These are phyloP conservation scores for Sturnus vulgaris DNA, from an alignment of 2,113 vertebrate species.

Conservation along the genomic window DNA sequence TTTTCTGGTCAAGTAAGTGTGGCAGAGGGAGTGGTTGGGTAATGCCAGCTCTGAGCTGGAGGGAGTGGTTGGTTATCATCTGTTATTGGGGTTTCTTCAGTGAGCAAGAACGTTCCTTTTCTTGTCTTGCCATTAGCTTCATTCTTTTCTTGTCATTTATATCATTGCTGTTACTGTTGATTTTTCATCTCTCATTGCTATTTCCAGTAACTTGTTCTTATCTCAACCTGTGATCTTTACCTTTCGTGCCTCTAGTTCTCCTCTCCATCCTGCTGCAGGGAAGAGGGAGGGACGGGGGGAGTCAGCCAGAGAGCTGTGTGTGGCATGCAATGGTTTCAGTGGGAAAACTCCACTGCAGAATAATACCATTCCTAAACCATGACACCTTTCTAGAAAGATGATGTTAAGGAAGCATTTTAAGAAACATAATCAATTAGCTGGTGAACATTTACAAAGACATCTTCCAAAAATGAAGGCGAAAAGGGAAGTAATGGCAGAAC, in stretches of 20 bases:
- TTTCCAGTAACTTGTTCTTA: not conserved
- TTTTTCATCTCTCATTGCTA: not conserved
- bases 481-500: not conserved
- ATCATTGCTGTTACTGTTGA: not conserved
- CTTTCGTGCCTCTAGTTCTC: not conserved
- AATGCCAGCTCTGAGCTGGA: rapidly evolving
- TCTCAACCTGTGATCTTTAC: not conserved
- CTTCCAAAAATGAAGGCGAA: not conserved
- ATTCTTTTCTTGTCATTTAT: not conserved
- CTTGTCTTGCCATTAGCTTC: not conserved
- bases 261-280: not conserved
- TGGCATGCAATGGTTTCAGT: not conserved
- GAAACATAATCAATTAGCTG: not conserved
- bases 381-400: not conserved
- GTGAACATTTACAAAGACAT: not conserved
- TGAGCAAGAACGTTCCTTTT: not conserved
- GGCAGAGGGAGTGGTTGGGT: not conserved
- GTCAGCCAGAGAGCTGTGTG: not conserved
- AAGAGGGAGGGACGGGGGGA: not conserved
- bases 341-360: not conserved
- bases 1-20: not conserved
- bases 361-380: not conserved
- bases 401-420: not conserved
- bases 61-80: not conserved
- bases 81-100: not conserved